phyloP scores from a whole-genome alignment of 2,113 vertebrate species.

The Lepisosteus oculatus region DNA sequence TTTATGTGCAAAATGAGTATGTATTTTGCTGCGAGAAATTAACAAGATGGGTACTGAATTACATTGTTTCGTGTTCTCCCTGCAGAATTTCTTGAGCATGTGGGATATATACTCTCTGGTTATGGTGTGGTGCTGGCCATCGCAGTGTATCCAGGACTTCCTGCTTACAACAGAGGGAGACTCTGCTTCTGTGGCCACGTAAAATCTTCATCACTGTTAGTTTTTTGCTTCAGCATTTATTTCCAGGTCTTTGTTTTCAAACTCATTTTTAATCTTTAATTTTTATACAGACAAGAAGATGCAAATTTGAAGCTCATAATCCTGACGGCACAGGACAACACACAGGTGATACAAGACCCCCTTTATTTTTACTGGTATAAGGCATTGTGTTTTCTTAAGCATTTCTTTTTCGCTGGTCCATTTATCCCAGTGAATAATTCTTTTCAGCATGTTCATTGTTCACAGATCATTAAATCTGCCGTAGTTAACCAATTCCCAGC shows the following conservation, averaged over 20 bases:
- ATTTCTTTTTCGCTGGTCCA: too few species aligned
- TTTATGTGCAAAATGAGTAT: too few species aligned
- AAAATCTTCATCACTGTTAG: slow-evolving; percentile 21
- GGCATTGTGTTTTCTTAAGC: too few species aligned
- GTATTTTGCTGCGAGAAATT: too few species aligned
- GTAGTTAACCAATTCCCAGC: too few species aligned
- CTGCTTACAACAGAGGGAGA: slow-evolving; percentile 82
- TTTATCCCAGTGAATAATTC: too few species aligned
- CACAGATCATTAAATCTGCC: too few species aligned
- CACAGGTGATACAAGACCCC: slow-evolving; percentile 58
- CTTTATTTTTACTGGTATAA: too few species aligned
- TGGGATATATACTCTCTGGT: slow-evolving; percentile 81
- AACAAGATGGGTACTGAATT: background rate
- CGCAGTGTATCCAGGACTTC: slow-evolving; percentile 76
- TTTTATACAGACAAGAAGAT: slow-evolving; percentile 71
- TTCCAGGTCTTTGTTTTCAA: background rate
- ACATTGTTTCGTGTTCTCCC: slow-evolving; percentile 9
- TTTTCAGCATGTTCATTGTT: too few species aligned
- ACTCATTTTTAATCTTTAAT: slow-evolving; percentile 20
- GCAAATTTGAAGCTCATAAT: slow-evolving; percentile 80
- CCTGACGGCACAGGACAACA: slow-evolving; percentile 62
- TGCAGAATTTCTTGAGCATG: slow-evolving; percentile 77
- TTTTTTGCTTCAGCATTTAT: background rate
- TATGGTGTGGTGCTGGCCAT: slow-evolving; percentile 79
- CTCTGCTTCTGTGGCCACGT: slow-evolving; percentile 67